Base-by-base conservation (phyloP, 2,888 invertebrate species). In the Scelioninae gen. 1 region DNA sequence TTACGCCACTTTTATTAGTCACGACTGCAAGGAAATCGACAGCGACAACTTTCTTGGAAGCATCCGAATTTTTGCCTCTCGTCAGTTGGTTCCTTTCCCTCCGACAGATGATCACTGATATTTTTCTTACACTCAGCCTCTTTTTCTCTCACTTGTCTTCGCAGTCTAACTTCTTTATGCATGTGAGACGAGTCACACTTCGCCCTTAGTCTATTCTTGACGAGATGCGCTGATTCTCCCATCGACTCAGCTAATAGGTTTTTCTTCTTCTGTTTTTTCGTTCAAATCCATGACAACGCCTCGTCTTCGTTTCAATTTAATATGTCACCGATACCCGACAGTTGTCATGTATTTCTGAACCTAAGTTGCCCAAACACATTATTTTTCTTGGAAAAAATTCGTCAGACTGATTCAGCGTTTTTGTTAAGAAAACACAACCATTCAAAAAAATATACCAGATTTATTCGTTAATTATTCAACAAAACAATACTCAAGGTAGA, bases 41-140 rank as follows among this genome's bases (percentile, higher is more conserved):
- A 85, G 76, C 83, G 86, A 87, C 86, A 84, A 80, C 84, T 87
- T 83, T 86, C 83, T 85, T 34, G 84, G 83, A 83, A 85, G 72
- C 71, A 72, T 66, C 60, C 71, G 66, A n/a, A n/a, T n/a, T n/a
- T n/a, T n/a, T n/a, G n/a, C n/a, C n/a, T n/a, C 66, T 77, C 72
- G 71, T 77, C 82, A 45, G 55, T 69, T 49, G 43, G 63, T 63
- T 79, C 49, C 34, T 13, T 53, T 13, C 23, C n/a, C 51, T 34
- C 66, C 56, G 49, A 74, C 69, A 74, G n/a, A n/a, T n/a, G n/a
- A n/a, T n/a, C n/a, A n/a, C n/a, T n/a, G n/a, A n/a, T n/a, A n/a
- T n/a, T n/a, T n/a, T n/a, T n/a, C n/a, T n/a, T n/a, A n/a, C n/a
- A n/a, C n/a, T n/a, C n/a, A n/a, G n/a, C n/a, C n/a, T n/a, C n/a